phyloP scores from a whole-genome alignment of 2,113 vertebrate species.

The Psettodes erumei region DNA sequence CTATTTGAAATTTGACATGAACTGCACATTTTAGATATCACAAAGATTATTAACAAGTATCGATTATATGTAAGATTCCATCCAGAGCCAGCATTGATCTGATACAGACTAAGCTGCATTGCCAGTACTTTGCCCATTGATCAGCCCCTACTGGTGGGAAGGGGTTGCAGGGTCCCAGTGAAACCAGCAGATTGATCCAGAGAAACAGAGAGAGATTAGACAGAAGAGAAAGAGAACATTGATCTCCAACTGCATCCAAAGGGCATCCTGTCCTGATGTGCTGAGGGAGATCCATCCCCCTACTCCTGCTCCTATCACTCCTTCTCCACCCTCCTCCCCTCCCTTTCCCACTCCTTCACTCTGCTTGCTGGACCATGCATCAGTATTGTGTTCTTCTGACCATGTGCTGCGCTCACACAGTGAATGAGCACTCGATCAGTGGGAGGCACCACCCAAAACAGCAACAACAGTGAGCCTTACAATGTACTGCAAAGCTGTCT shows the following conservation, averaged over 20 bases:
- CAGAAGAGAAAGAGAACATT: slow-evolving; percentile 70
- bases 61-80: slow-evolving; percentile 36
- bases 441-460: slow-evolving; percentile 69
- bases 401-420: slow-evolving; percentile 69
- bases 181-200: slow-evolving; percentile 66
- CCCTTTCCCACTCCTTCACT: slow-evolving; percentile 4
- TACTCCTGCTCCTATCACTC: slow-evolving; percentile 27
- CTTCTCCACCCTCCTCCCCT: slow-evolving; percentile 11
- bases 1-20: neutral
- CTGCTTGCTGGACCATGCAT: slow-evolving; percentile 53
- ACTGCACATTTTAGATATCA: neutral
- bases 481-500: slow-evolving; percentile 22
- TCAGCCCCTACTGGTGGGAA: slow-evolving; percentile 35
- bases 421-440: slow-evolving; percentile 32
- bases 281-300: slow-evolving; percentile 36
- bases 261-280: slow-evolving; percentile 43
- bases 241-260: slow-evolving; percentile 68
- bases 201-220: slow-evolving; percentile 62
- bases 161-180: slow-evolving; percentile 41
- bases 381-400: slow-evolving; percentile 63
- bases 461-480: slow-evolving; percentile 28
- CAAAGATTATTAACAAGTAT: slow-evolving; percentile 21
- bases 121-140: slow-evolving; percentile 50
- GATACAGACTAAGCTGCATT: slow-evolving; percentile 15
- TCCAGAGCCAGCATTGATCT: slow-evolving; percentile 39